Evolutionary conservation across 2,113 vertebrate genomes (phyloP).

Genomic region (Panthera leo): DNA sequence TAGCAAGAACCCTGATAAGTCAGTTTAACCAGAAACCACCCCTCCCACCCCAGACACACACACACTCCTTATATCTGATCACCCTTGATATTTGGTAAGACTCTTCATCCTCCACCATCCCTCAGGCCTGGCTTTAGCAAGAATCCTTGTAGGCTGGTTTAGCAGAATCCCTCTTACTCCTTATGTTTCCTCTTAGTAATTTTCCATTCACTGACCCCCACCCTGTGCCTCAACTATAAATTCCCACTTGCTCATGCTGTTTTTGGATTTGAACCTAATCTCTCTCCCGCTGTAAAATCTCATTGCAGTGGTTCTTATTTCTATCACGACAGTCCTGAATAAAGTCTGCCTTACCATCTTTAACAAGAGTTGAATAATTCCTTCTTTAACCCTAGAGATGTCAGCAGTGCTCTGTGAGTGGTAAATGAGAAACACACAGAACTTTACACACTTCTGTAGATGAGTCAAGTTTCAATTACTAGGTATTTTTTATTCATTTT

Average conservation of each 20-base stretch:
- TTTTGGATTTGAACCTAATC: not conserved
- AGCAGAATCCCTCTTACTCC: not conserved
- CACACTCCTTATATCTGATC: not conserved
- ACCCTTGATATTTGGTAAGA: not conserved
- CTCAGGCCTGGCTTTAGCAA: not conserved
- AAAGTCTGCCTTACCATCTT: not conserved
- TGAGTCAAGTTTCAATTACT: not conserved
- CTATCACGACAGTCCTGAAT: not conserved
- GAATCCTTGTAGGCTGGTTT: not conserved
- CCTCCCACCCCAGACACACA: too few relatives aligned
- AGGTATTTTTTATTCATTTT: not conserved
- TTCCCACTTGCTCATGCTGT: not conserved
- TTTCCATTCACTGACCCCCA: not conserved
- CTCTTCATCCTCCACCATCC: not conserved
- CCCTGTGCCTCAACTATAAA: not conserved
- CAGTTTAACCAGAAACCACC: not conserved
- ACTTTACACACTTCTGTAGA: not conserved
- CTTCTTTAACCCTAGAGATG: not conserved
- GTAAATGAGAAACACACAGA: not conserved
- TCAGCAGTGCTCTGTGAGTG: not conserved
- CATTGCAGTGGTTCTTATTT: not conserved
- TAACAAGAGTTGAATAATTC: not conserved
- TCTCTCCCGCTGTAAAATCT: not conserved
- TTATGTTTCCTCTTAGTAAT: not conserved
- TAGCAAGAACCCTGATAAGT: not conserved